Conservation (phyloP, 2,888 invertebrate genomes). For the Pristionchus entomophagus region DNA sequence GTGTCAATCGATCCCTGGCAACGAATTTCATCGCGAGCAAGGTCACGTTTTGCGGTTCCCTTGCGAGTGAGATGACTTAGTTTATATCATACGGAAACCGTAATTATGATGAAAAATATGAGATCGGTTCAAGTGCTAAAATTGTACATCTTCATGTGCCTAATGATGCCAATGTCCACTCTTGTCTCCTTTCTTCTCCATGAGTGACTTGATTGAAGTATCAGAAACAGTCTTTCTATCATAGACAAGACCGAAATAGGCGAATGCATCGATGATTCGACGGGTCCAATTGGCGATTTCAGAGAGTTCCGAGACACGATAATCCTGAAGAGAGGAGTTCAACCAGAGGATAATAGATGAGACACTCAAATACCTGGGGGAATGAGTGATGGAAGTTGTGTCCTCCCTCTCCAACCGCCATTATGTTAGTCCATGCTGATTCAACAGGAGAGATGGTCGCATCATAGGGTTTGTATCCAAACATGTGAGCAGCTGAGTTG, state of each 20-base stretch:
- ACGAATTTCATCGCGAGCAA: too few relatives aligned
- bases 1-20: too few relatives aligned
- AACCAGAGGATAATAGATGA: not conserved
- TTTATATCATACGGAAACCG: not conserved
- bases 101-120: not conserved
- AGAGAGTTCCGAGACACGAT: constrained; percentile 71
- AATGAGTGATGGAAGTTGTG: constrained; percentile 80
- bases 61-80: too few relatives aligned
- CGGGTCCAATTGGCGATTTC: constrained; percentile 68
- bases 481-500: constrained; percentile 92
- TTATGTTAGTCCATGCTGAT: constrained; percentile 70
- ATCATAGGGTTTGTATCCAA: constrained; percentile 93
- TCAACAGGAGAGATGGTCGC: constrained; percentile 78
- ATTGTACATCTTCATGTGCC: not conserved
- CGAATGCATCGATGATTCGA: constrained; percentile 37
- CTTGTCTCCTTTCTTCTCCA: constrained; percentile 23
- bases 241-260: constrained; percentile 69
- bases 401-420: constrained; percentile 77
- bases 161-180: constrained; percentile 31
- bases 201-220: constrained; percentile 24
- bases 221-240: constrained; percentile 65
- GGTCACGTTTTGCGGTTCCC: too few relatives aligned
- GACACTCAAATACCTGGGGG: constrained; percentile 60
- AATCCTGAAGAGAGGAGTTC: constrained; percentile 58
- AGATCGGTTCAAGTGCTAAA: not conserved